These are phyloP conservation scores for Eupithecia subfuscata DNA, from an alignment of 2,888 invertebrate genomes.

Conservation along the genomic window DNA sequence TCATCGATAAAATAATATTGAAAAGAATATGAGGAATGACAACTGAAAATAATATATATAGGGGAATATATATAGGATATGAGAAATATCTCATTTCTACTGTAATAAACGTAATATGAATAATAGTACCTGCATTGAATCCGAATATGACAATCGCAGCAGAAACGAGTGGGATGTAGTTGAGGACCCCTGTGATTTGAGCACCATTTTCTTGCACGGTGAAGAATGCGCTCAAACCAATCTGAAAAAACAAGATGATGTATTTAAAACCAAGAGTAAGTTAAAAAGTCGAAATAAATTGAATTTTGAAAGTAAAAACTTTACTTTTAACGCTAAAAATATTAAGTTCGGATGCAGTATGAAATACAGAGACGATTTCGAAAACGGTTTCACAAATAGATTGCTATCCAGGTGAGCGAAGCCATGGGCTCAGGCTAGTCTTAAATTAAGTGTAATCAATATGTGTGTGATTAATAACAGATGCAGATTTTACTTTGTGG, in stretches of 20 bases:
- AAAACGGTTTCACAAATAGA: too few relatives aligned
- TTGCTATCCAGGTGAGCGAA: too few relatives aligned
- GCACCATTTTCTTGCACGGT: constrained; percentile 44
- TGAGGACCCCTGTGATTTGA: constrained; percentile 54
- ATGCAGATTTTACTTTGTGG: too few relatives aligned
- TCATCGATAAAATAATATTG: neutral
- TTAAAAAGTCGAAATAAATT: neutral
- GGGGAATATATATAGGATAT: too few relatives aligned
- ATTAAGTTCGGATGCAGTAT: neutral
- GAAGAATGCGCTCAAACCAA: constrained; percentile 59
- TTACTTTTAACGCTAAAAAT: neutral
- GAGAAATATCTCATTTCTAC: neutral
- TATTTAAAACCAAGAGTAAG: neutral
- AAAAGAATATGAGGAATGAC: too few relatives aligned
- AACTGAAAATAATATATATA: too few relatives aligned
- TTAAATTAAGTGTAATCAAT: too few relatives aligned
- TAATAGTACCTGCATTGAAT: constrained; percentile 49
- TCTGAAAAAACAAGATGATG: constrained; percentile 40
- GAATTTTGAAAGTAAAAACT: neutral
- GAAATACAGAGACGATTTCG: too few relatives aligned
- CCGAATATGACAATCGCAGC: constrained; percentile 56
- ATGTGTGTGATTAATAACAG: too few relatives aligned
- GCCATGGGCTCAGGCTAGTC: too few relatives aligned
- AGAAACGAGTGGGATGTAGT: constrained; percentile 60
- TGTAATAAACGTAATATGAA: neutral